Percentiles rank a stretch among this genome's conserved stretches.
These are phyloP conservation scores for Tipula lateralis DNA, from an alignment of 2,888 invertebrate genomes.

Conservation along the genomic window DNA sequence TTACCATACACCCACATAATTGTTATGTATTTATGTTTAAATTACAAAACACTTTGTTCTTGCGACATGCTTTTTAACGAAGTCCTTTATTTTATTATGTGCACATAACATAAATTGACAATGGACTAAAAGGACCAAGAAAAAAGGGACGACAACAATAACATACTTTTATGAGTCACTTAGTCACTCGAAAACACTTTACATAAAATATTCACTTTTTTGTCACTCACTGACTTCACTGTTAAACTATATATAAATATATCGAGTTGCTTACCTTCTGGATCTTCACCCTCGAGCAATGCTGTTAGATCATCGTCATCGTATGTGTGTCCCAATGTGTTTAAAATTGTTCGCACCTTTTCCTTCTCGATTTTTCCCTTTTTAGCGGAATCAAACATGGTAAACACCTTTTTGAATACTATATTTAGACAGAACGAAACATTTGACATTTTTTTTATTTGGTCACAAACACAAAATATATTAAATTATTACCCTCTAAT, in stretches of 20 bases:
- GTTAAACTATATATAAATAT: background rate
- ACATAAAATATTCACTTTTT: background rate
- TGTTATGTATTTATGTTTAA: too few relatives aligned
- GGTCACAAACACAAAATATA: background rate
- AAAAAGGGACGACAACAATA: background rate
- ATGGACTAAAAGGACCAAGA: background rate
- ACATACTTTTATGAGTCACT: background rate
- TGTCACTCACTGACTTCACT: background rate
- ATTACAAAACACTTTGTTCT: too few relatives aligned
- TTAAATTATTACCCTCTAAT: constrained; percentile 50
- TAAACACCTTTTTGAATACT: constrained; percentile 76
- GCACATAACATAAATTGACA: too few relatives aligned
- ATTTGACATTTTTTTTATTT: background rate
- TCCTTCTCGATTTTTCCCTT: constrained; percentile 74
- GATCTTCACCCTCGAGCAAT: constrained; percentile 71
- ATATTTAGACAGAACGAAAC: background rate
- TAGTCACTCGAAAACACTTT: too few relatives aligned
- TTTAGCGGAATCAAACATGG: constrained; percentile 79
- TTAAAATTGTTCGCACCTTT: constrained; percentile 72
- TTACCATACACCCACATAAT: too few relatives aligned
- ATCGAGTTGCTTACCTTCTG: constrained; percentile 69
- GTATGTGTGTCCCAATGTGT: constrained; percentile 74
- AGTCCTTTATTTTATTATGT: too few relatives aligned
- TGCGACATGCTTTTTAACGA: too few relatives aligned
- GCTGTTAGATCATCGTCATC: constrained; percentile 73